Conservation (phyloP, 2,888 invertebrate genomes). For the Rhodophaea formosa region DNA sequence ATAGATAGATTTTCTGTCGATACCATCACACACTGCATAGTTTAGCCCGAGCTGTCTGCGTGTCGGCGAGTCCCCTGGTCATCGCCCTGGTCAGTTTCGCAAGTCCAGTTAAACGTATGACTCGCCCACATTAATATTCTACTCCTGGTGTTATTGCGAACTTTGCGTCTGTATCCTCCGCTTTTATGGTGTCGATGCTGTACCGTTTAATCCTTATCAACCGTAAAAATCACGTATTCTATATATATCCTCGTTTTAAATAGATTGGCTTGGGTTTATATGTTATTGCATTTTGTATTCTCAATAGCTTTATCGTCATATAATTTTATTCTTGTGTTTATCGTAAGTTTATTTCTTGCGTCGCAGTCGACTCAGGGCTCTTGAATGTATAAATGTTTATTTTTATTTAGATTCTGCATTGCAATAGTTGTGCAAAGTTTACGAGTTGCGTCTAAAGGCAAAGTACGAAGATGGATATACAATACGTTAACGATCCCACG, state of each 20-base stretch:
- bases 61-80: conserved; percentile 59
- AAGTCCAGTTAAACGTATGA: conserved; percentile 77
- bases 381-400: neutral
- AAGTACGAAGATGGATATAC: neutral
- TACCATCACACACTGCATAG: conserved; percentile 30
- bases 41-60: conserved; percentile 43
- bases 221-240: neutral
- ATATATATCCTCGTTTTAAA: neutral
- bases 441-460: conserved; percentile 2
- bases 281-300: neutral
- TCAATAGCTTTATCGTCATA: conserved; percentile 1
- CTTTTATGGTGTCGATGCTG: conserved; percentile 27
- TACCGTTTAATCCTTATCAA: conserved; percentile 26
- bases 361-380: neutral
- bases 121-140: conserved; percentile 76
- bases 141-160: conserved; percentile 65
- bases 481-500: conserved; percentile 8
- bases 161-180: conserved; percentile 56
- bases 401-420: neutral
- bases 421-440: conserved; percentile 9
- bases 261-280: neutral
- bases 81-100: conserved; percentile 78
- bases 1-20: no score
- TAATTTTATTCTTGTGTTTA: neutral
- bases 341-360: conserved; percentile 1